Base-by-base conservation (phyloP, 2,888 invertebrate species). In the Nineta flava region DNA sequence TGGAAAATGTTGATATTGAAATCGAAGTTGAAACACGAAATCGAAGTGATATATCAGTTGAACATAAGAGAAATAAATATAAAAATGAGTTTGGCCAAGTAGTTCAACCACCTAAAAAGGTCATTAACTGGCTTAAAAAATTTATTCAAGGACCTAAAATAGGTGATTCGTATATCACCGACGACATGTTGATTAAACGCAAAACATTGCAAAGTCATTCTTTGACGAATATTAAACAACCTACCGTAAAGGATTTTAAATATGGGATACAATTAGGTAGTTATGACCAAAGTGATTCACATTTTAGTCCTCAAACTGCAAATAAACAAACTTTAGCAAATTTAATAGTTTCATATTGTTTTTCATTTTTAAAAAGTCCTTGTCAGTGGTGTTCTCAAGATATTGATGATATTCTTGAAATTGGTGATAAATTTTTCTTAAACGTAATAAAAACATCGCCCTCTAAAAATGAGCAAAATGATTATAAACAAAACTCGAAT, bases 301-400 rank as follows among this genome's bases (percentile, higher is more conserved):
- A 61, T 53, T 64, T 65, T 48, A 51, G 59, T 1, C 55, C 54
- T n/a, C 46, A 47, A 4, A 57, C 59, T 7, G 53, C 61, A 45
- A 58, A 62, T 48, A 64, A 67, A 46, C 77, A 77, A 59, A 76
- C 75, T 1, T 60, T 77, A 21, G 70, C 76, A 3, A 75, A 76
- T 68, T 71, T 74, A 31, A 71, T 75, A 1, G 74, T 74, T 61
- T 75, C 77, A 1, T 77, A 72, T 55, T 76, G 76, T 54, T 68
- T 71, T 53, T 72, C 75, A 0, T 74, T 75, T 55, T 66, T 76
- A 52, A 73, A 72, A 56, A 75, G 75, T 54, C 75, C 76, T 0
- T 72, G 71, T 50, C 71, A 71, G 49, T 82, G 82, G 82, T 73
- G 71, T 0, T 68, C 73, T 58, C 74, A 73, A 52, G 71, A 75